Evolutionary conservation across 2,113 vertebrate species (phyloP).

Genomic region (Micronycteris hirsuta): DNA sequence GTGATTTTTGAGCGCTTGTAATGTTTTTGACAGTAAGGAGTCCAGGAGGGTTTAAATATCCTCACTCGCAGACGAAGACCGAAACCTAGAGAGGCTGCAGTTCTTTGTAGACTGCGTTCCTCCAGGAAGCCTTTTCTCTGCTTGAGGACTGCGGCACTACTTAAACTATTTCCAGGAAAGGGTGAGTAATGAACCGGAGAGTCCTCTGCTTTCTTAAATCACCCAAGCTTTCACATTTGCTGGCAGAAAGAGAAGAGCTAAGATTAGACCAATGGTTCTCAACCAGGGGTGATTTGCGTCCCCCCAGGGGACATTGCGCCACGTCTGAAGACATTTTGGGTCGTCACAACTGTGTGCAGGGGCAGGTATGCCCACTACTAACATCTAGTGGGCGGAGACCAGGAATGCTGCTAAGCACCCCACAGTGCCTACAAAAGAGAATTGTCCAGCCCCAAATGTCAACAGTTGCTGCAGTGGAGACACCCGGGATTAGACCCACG

Average conservation of each 20-base stretch:
- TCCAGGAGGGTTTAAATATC: neutral
- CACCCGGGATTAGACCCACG: neutral
- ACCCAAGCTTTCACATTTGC: neutral
- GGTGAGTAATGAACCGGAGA: neutral
- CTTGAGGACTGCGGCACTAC: neutral
- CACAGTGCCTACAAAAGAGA: neutral
- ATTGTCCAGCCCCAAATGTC: neutral
- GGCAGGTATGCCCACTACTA: neutral
- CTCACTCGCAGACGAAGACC: neutral
- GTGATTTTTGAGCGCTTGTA: neutral
- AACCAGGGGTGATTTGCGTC: no score
- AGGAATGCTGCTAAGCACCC: neutral
- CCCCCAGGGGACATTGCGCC: no score
- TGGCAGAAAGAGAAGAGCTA: neutral
- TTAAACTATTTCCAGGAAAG: neutral
- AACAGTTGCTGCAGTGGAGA: neutral
- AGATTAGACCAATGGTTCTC: neutral
- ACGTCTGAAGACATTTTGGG: no score
- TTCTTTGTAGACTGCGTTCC: neutral
- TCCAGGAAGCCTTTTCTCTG: neutral
- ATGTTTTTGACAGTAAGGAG: neutral
- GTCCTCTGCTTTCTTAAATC: neutral
- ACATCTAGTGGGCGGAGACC: neutral
- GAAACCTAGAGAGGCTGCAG: neutral
- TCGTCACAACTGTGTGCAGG: neutral